Base-by-base conservation (phyloP, 2,888 invertebrate species). In the Pseudeuparius sepicola region DNA sequence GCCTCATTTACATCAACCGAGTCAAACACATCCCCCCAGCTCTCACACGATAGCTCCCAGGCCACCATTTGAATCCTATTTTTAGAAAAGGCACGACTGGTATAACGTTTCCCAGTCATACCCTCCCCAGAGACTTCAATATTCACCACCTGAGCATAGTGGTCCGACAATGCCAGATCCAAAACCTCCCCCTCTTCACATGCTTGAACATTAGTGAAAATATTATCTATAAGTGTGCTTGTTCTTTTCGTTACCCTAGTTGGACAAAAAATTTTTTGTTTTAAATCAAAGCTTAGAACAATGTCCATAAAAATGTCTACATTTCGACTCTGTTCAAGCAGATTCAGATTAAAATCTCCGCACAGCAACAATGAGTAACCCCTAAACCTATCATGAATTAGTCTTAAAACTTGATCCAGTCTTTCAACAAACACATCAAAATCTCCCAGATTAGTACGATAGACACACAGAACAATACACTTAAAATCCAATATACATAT, bases 41-140 rank as follows among this genome's bases (percentile, higher is more conserved):
- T 20, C 20, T 20, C 20, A 20, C n/a, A n/a, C 20, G 20, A 20
- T 20, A 20, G n/a, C n/a, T 20, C 20, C 20, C 20, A 7, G n/a
- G 7, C 6, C 6, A 20, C 6, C 6, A 7, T n/a, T 20, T 20
- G 6, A 7, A 20, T 20, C n/a, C n/a, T n/a, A n/a, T n/a, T n/a
- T n/a, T n/a, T n/a, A n/a, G n/a, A n/a, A n/a, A n/a, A n/a, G n/a
- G n/a, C n/a, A n/a, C n/a, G n/a, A n/a, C n/a, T n/a, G n/a, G n/a
- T n/a, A n/a, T n/a, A n/a, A n/a, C n/a, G n/a, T n/a, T n/a, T n/a
- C n/a, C n/a, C n/a, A n/a, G n/a, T n/a, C n/a, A 20, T 20, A 20
- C n/a, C n/a, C 20, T 20, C n/a, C 20, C n/a, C 20, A 7, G n/a
- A n/a, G n/a, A 6, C 20, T 20, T 20, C 20, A 20, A 20, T n/a